A percentile compares a stretch with the other conserved stretches of the same genome.
These are phyloP conservation scores for Blera fallax DNA, from an alignment of 2,888 invertebrate species.

Conservation along the genomic window DNA sequence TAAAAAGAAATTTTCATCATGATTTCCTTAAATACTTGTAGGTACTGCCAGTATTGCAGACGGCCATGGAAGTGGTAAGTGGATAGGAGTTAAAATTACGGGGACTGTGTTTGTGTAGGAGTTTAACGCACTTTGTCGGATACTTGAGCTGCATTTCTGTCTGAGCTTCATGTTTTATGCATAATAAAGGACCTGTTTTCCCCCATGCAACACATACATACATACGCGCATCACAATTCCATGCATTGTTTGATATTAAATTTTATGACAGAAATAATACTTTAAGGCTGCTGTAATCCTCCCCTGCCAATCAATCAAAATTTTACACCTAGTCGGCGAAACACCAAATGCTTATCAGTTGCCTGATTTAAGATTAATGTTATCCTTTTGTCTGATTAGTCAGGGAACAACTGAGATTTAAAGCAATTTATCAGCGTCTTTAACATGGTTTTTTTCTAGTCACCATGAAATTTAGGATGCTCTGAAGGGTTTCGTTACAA, in stretches of 20 bases:
- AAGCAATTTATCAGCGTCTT: slow-evolving; percentile 56
- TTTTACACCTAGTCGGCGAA: slow-evolving; percentile 10
- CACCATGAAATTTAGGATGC: slow-evolving; percentile 30
- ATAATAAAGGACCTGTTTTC: slow-evolving; percentile 24
- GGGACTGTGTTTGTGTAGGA: slow-evolving; percentile 45
- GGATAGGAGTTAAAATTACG: slow-evolving; percentile 9
- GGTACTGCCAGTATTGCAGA: slow-evolving; percentile 29
- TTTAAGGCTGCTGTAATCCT: slow-evolving; percentile 24
- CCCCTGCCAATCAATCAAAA: slow-evolving; percentile 2
- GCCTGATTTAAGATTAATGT: slow-evolving; percentile 55
- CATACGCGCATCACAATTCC: not conserved
- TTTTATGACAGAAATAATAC: not conserved
- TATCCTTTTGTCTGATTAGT: slow-evolving; percentile 43
- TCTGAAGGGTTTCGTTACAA: not conserved
- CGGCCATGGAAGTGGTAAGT: slow-evolving; percentile 35
- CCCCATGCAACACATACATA: not conserved
- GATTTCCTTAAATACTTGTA: slow-evolving; percentile 59
- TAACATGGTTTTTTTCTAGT: not conserved
- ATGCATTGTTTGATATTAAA: slow-evolving; percentile 2
- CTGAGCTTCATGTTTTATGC: slow-evolving; percentile 28
- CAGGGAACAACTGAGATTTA: slow-evolving; percentile 32
- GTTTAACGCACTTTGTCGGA: slow-evolving; percentile 69
- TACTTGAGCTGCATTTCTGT: slow-evolving; percentile 55
- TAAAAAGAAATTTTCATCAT: slow-evolving; percentile 65
- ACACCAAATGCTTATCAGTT: slow-evolving; percentile 13